Evolutionary conservation across 2,113 vertebrate genomes (phyloP).

Genomic region (Muntiacus reevesi): DNA sequence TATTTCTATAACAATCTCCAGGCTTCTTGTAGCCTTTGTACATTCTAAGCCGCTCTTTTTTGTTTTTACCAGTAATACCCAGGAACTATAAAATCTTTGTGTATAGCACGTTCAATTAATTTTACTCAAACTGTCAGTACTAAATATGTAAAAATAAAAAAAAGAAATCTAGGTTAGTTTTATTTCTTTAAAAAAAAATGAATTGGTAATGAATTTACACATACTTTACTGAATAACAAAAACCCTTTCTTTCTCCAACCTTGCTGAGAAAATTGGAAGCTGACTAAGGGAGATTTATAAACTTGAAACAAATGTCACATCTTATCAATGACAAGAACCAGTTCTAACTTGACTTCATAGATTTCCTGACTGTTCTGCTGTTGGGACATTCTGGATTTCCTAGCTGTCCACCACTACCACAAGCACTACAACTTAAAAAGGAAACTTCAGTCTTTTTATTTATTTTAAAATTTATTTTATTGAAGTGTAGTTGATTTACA

Average conservation of each 20-base stretch:
- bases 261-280: conserved; percentile 2
- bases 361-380: neutral
- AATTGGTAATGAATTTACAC: conserved; percentile 35
- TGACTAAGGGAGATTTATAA: conserved; percentile 33
- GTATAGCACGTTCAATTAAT: conserved; percentile 7
- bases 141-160: conserved; percentile 29
- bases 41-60: conserved; percentile 2
- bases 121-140: conserved; percentile 2
- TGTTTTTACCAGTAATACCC: conserved; percentile 9
- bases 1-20: conserved; percentile 36
- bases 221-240: conserved; percentile 24
- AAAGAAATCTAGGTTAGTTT: conserved; percentile 32
- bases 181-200: neutral
- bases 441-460: neutral
- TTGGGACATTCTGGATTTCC: neutral
- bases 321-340: conserved; percentile 13
- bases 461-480: neutral
- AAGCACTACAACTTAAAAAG: conserved; percentile 14
- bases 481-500: neutral
- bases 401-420: neutral
- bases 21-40: neutral
- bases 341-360: neutral
- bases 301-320: conserved; percentile 49
- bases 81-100: conserved; percentile 39
- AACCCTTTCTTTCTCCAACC: neutral